phyloP scores from a whole-genome alignment of 2,113 vertebrate species.

The Oncorhynchus masou region DNA sequence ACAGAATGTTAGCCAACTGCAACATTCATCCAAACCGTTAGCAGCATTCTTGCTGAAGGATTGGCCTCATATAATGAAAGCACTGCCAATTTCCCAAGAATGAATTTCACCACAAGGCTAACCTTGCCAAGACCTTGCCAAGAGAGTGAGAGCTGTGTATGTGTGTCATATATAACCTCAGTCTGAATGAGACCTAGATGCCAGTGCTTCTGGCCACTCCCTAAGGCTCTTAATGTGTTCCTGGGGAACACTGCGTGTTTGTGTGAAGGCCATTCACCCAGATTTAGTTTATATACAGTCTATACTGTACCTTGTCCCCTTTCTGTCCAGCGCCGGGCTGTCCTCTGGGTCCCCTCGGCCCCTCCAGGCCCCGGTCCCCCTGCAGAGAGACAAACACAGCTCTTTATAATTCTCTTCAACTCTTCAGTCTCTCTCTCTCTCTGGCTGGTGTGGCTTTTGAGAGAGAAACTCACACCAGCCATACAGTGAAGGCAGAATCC shows the following conservation, averaged over 20 bases:
- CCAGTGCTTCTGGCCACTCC: slow-evolving; percentile 20
- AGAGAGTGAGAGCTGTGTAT: no score
- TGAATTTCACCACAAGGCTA: background rate
- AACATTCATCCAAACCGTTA: no score
- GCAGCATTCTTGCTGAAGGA: no score
- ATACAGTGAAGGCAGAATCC: no score
- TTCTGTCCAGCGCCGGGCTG: slow-evolving; percentile 78
- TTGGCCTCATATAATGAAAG: no score
- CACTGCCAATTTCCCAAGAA: no score
- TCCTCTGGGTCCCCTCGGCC: slow-evolving; percentile 79
- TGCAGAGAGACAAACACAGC: slow-evolving; percentile 47
- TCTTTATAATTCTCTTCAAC: background rate
- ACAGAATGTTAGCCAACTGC: no score
- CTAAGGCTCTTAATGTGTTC: slow-evolving; percentile 21
- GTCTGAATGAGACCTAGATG: slow-evolving; percentile 24
- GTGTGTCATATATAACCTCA: slow-evolving; percentile 42
- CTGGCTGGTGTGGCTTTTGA: no score
- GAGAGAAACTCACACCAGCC: background rate
- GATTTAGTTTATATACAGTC: slow-evolving; percentile 59
- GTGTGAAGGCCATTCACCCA: slow-evolving; percentile 41
- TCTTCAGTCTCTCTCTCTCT: background rate
- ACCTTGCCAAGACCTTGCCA: background rate
- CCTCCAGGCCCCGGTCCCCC: slow-evolving; percentile 85
- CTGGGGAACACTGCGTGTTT: slow-evolving; percentile 24
- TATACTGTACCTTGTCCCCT: slow-evolving; percentile 83